These are phyloP conservation scores for Trichonephila clavipes DNA, from an alignment of 1,140 invertebrate species.

Conservation along the genomic window DNA sequence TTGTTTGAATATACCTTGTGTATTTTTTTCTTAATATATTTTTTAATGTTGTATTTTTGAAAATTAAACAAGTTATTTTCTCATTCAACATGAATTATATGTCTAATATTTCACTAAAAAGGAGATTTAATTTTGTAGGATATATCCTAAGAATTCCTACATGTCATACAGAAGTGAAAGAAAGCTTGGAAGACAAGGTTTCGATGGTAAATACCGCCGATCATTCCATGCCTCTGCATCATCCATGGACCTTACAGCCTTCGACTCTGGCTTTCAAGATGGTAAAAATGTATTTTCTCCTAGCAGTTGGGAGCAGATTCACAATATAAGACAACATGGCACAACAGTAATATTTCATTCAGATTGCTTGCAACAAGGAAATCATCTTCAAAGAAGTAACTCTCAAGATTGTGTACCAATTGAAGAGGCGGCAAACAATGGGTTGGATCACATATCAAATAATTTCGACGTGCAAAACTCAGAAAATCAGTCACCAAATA, in stretches of 20 bases:
- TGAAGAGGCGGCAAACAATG: constrained; percentile 27
- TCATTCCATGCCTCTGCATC: constrained; percentile 85
- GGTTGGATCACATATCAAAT: constrained; percentile 61
- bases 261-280: constrained; percentile 47
- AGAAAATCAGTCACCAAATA: constrained; percentile 61
- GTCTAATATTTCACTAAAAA: not conserved
- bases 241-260: constrained; percentile 61
- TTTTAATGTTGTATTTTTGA: no score
- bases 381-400: constrained; percentile 59
- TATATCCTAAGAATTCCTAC: constrained; percentile 90
- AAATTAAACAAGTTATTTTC: no score
- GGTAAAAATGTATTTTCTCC: constrained; percentile 60
- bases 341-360: constrained; percentile 80
- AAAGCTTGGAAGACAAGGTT: constrained; percentile 83
- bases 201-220: constrained; percentile 88
- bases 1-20: no score
- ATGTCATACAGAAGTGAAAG: constrained; percentile 85
- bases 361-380: constrained; percentile 44
- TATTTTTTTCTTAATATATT: no score
- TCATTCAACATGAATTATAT: no score
- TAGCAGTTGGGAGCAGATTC: constrained; percentile 79
- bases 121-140: constrained; percentile 83
- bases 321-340: constrained; percentile 79
- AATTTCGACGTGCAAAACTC: not conserved
- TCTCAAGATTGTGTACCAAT: constrained; percentile 58